Evolutionary conservation across 2,113 vertebrate species (phyloP), one percentile per base, ranked within the genome.

Genomic region (Megaleporinus macrocephalus): DNA sequence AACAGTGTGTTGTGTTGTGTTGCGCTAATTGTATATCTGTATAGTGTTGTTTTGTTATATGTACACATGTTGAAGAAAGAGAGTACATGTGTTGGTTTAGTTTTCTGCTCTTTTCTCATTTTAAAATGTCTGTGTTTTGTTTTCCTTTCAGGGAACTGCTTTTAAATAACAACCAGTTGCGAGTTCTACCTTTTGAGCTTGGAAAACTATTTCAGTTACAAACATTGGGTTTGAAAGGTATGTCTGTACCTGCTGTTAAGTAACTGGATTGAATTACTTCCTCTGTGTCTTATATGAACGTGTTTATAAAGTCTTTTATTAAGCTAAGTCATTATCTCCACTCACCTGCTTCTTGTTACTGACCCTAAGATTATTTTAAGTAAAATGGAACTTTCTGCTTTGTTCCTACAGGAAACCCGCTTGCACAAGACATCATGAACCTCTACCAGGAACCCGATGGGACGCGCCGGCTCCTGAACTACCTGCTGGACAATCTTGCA

Each of bases 111-210:
- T 36, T 36, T 3, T 3, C 3, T 36, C 3, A 36, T 36, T 36
- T 36, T 36, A 36, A 36, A 36, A 62, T 78, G 20, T 27, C 51
- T 83, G 18, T 73, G n/a, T 80, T 12, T 84, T 51, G 7, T 10
- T 9, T 57, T n/a, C 86, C 27, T 82, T 91, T 90, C 89, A 99
- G 97, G 97, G 97, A 99, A 96, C 96, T 99, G 95, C 97, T 97
- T 97, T 98, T 99, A 98, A 99, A 99, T 96, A 96, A 99, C 95
- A 99, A 99, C 97, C 97, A 96, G 96, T 97, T 99, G 96, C 97
- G 97, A 95, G 96, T 98, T 96, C 95, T 99, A 94, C 97, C 97
- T 92, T 99, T 99, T 95, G 97, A 99, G 94, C 96, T 99, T 96
- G 97, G 97, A 90, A 99, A 99, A 95, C 96, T 99, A 90, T 99